These are phyloP conservation scores for Dolichallabes microphthalmus DNA, from an alignment of 2,113 vertebrate genomes.

Conservation along the genomic window DNA sequence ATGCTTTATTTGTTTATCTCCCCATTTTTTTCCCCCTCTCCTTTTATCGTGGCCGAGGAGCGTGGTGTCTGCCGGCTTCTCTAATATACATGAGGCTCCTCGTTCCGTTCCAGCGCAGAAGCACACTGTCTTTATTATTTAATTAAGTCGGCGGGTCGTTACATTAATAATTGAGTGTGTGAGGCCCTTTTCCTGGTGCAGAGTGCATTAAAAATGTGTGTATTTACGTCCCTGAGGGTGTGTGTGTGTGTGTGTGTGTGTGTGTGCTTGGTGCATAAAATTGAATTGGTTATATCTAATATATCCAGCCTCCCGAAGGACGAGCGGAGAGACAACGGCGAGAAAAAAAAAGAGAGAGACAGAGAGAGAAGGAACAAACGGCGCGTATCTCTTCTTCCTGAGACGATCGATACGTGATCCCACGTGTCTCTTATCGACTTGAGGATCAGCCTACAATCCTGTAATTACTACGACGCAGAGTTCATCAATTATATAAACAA, in stretches of 20 bases:
- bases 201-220: constrained; percentile 82
- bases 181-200: constrained; percentile 76
- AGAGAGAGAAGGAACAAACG: neutral
- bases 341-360: neutral
- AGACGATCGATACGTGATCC: constrained; percentile 13
- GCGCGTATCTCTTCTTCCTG: neutral
- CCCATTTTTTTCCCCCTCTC: neutral
- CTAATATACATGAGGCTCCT: constrained; percentile 60
- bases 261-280: constrained; percentile 74
- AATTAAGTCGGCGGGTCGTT: constrained; percentile 76
- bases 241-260: constrained; percentile 8
- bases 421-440: constrained; percentile 6
- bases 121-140: constrained; percentile 77
- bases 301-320: constrained; percentile 74
- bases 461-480: constrained; percentile 10
- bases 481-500: constrained; percentile 22
- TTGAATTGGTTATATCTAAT: constrained; percentile 82
- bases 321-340: neutral
- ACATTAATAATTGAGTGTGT: constrained; percentile 81
- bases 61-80: constrained; percentile 36
- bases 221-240: constrained; percentile 76
- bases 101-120: constrained; percentile 73
- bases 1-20: constrained; percentile 52
- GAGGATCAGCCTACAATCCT: constrained; percentile 11
- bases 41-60: constrained; percentile 33